Percentiles rank a stretch among this genome's conserved stretches.
Evolutionary conservation across 2,888 invertebrate species (phyloP).

Genomic region (Scaptomyza polygonia): DNA sequence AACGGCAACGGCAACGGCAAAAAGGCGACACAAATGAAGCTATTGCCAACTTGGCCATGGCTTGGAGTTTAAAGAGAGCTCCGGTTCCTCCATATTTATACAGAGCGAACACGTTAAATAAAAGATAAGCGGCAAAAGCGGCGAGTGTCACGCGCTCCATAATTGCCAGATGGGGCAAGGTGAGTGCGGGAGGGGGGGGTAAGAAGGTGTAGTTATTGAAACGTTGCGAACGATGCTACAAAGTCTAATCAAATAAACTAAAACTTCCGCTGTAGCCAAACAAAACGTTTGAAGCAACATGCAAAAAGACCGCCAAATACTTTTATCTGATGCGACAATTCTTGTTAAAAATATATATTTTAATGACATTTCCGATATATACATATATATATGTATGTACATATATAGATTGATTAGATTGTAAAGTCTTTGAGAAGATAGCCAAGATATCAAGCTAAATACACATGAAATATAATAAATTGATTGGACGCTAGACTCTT

Average conservation of each 20-base stretch:
- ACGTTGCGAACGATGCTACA: slow-evolving; percentile 27
- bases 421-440: neutral
- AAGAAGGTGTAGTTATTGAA: neutral
- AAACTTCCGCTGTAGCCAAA: slow-evolving; percentile 23
- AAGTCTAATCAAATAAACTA: slow-evolving; percentile 71
- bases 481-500: too few species aligned
- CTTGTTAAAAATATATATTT: neutral
- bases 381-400: too few species aligned
- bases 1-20: neutral
- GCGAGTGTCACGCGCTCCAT: slow-evolving; percentile 71
- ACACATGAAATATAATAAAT: too few species aligned
- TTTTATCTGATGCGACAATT: slow-evolving; percentile 21
- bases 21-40: slow-evolving; percentile 71
- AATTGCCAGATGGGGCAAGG: slow-evolving; percentile 42
- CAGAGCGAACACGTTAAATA: slow-evolving; percentile 78
- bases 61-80: slow-evolving; percentile 15
- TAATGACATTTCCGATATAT: slow-evolving; percentile 1
- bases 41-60: slow-evolving; percentile 54
- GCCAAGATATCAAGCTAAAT: too few species aligned
- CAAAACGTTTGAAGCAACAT: slow-evolving; percentile 12
- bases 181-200: neutral
- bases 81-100: slow-evolving; percentile 72
- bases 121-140: slow-evolving; percentile 70
- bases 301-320: slow-evolving; percentile 8
- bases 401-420: neutral